Conservation (phyloP, 1,140 invertebrate genomes). For the Drosophila pachea region DNA sequence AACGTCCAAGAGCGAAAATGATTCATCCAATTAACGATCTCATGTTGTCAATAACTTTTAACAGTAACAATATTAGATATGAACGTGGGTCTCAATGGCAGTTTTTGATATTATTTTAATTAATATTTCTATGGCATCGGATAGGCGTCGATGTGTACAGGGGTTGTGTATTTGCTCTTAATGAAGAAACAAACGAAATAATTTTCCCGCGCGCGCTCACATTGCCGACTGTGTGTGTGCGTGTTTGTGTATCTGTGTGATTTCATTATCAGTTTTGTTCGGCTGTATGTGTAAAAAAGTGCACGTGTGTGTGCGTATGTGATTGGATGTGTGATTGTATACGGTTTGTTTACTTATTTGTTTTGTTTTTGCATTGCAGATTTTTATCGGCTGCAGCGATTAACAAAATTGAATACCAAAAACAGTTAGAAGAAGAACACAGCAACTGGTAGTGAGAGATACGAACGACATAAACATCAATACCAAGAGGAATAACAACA, state of each 20-base stretch:
- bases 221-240: no score
- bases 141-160: background rate
- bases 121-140: background rate
- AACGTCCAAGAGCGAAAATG: slow-evolving; percentile 25
- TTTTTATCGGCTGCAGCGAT: slow-evolving; percentile 58
- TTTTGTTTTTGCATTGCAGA: slow-evolving; percentile 66
- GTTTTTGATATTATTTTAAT: slow-evolving; percentile 5
- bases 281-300: slow-evolving; percentile 4
- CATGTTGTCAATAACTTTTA: slow-evolving; percentile 22
- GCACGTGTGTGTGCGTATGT: background rate
- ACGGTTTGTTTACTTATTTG: slow-evolving; percentile 63
- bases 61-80: slow-evolving; percentile 17
- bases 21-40: slow-evolving; percentile 45
- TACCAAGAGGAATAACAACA: background rate
- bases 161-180: slow-evolving; percentile 11
- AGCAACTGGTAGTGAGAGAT: slow-evolving; percentile 36
- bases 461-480: slow-evolving; percentile 13
- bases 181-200: slow-evolving; percentile 11
- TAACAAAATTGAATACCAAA: slow-evolving; percentile 29
- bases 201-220: slow-evolving; percentile 59
- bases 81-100: slow-evolving; percentile 15
- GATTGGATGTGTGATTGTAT: slow-evolving; percentile 1
- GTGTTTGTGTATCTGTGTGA: no score
- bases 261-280: slow-evolving; percentile 20
- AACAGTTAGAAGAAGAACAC: slow-evolving; percentile 30